Percentiles rank a stretch among this genome's conserved stretches.
Evolutionary conservation across 2,888 invertebrate species (phyloP).

Genomic region (Dioctria linearis): DNA sequence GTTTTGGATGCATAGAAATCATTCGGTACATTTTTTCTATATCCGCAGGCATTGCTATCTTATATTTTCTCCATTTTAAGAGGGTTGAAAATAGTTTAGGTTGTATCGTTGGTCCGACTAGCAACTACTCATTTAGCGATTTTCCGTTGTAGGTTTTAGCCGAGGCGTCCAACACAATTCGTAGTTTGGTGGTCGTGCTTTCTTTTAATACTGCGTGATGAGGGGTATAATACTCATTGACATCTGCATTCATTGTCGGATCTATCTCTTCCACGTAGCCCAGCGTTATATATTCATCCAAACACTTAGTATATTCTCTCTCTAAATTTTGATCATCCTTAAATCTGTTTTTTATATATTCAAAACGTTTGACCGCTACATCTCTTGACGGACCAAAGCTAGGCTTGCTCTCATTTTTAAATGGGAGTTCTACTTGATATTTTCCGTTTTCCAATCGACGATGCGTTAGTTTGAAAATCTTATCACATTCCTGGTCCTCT

Average conservation of each 20-base stretch:
- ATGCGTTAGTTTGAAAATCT: not conserved
- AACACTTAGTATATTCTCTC: not conserved
- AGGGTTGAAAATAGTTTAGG: not conserved
- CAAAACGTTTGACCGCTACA: not conserved
- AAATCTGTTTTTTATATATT: not conserved
- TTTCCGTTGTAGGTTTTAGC: not conserved
- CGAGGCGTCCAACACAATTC: no score
- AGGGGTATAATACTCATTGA: not conserved
- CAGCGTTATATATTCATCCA: not conserved
- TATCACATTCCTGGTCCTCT: not conserved
- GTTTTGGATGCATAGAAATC: not conserved
- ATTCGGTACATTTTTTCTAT: constrained; percentile 3
- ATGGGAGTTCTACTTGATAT: not conserved
- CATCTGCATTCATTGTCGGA: no score
- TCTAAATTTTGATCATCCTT: not conserved
- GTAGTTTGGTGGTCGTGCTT: not conserved
- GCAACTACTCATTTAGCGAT: constrained; percentile 16
- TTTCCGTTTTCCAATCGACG: not conserved
- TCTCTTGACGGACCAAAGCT: not conserved
- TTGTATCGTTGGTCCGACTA: not conserved
- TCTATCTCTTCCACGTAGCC: not conserved
- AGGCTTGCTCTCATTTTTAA: not conserved
- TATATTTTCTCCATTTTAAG: constrained; percentile 5
- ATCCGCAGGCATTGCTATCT: not conserved
- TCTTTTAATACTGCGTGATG: constrained; percentile 13